A percentile compares a stretch with the other conserved stretches of the same genome.
Evolutionary conservation across 2,797 vertebrate genomes (phyloP).

Genomic region (Morelia viridis): DNA sequence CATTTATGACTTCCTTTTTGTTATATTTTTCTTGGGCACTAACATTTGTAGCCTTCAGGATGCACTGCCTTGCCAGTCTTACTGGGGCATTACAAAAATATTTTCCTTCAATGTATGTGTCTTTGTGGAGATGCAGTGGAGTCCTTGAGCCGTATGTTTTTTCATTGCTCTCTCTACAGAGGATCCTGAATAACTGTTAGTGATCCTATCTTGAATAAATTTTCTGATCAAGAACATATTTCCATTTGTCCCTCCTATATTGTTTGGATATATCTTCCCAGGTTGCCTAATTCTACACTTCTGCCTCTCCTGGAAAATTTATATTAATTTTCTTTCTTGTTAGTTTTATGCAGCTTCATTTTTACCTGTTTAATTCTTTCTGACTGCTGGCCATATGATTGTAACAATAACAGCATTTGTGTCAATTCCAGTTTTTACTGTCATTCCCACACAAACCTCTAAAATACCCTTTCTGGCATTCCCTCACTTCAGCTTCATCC

Average conservation of each 20-base stretch:
- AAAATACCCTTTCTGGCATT: background rate
- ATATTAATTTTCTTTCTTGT: background rate
- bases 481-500: background rate
- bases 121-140: background rate
- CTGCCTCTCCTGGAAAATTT: background rate
- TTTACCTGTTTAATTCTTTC: background rate
- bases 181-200: background rate
- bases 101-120: background rate
- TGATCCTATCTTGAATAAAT: background rate
- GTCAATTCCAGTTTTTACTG: background rate
- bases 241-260: background rate
- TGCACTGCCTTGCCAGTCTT: background rate
- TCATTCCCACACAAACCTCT: background rate
- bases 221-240: background rate
- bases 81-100: background rate
- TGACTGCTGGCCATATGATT: background rate
- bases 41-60: background rate
- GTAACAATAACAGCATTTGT: background rate
- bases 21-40: background rate
- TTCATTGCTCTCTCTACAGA: background rate
- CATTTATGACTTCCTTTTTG: background rate
- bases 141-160: background rate
- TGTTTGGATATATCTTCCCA: background rate
- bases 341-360: background rate
- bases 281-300: background rate